Evolutionary conservation across 1,140 invertebrate species (phyloP), one percentile per base, ranked within the genome.

Genomic region (Riptortus pedestris): DNA sequence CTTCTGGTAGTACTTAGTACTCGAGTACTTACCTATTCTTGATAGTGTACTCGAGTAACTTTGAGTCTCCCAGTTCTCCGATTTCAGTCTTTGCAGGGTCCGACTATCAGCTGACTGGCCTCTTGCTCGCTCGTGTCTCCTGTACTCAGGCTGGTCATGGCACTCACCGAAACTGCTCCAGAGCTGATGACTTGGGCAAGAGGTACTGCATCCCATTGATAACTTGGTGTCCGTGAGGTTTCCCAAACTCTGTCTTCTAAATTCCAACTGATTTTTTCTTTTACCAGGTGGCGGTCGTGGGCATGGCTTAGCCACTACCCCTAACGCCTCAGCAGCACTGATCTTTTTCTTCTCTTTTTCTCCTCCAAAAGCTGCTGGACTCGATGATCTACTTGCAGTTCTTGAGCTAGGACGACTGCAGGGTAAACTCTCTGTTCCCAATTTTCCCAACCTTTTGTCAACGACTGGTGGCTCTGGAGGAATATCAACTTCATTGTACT

Each of bases 261-360:
- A 70, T 33, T 69, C 70, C 7, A 65, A 33, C 27, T 65, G 57
- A 22, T 64, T 60, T 64, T 68, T 65, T 27, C 66, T 63, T 16
- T 66, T 57, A 20, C 67, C 63, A 0, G 68, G 67, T 2, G 67
- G 62, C 12, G 68, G 66, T 27, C 70, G 62, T 2, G 70, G 70
- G 58, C 69, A 70, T 7, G 70, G 70, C 62, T 71, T 71, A n/a
- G 70, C 69, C 14, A 71, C 65, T 5, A 71, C 70, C 9, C 70
- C 70, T 1, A 71, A 52, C 11, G 70, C 70, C 64, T 71, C 70
- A 1, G 70, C 70, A 12, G 70, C 70, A 63, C 69, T 71, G 2
- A 71, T 70, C 61, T 67, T 69, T 24, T 63, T 66, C 26, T 58
- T 66, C 5, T 59, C 31, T 24, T 43, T 38, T 24, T 64, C 60